Evolutionary conservation across 1,140 invertebrate genomes (phyloP).

Genomic region (Eumaeus atala): DNA sequence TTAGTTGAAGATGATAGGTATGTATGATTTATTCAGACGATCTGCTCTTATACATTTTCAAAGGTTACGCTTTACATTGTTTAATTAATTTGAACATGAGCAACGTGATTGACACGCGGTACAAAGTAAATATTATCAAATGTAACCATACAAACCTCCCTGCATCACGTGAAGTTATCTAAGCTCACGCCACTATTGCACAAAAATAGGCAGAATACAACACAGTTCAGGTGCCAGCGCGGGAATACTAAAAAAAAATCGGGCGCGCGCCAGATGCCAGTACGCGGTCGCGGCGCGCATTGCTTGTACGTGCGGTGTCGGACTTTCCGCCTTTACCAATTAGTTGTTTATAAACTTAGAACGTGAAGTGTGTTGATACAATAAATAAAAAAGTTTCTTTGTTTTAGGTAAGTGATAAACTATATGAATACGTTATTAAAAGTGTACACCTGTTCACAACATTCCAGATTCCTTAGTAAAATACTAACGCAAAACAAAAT

Average conservation of each 20-base stretch:
- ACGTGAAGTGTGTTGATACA: neutral
- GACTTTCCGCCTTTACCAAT: constrained; percentile 5
- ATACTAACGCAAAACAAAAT: too few relatives aligned
- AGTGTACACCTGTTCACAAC: too few relatives aligned
- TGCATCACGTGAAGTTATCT: constrained; percentile 28
- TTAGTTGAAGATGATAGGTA: too few relatives aligned
- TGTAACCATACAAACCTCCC: constrained; percentile 24
- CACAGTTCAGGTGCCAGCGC: constrained; percentile 32
- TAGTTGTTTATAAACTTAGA: constrained; percentile 5
- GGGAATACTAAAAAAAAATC: constrained; percentile 37
- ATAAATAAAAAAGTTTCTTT: too few relatives aligned
- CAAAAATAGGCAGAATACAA: constrained; percentile 28
- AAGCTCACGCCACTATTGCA: constrained; percentile 30
- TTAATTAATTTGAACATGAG: neutral
- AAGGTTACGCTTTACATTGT: too few relatives aligned
- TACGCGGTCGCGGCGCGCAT: constrained; percentile 27
- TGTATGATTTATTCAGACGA: too few relatives aligned
- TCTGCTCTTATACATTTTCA: too few relatives aligned
- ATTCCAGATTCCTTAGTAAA: too few relatives aligned
- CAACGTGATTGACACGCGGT: constrained; percentile 12
- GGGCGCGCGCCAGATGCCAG: constrained; percentile 19
- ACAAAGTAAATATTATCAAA: constrained; percentile 8
- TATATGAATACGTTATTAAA: too few relatives aligned
- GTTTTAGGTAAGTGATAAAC: too few relatives aligned
- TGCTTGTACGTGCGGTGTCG: constrained; percentile 19